Evolutionary conservation across 2,888 invertebrate genomes (phyloP), one percentile per base, ranked within the genome.

Genomic region (Psylliodes chrysocephalus): DNA sequence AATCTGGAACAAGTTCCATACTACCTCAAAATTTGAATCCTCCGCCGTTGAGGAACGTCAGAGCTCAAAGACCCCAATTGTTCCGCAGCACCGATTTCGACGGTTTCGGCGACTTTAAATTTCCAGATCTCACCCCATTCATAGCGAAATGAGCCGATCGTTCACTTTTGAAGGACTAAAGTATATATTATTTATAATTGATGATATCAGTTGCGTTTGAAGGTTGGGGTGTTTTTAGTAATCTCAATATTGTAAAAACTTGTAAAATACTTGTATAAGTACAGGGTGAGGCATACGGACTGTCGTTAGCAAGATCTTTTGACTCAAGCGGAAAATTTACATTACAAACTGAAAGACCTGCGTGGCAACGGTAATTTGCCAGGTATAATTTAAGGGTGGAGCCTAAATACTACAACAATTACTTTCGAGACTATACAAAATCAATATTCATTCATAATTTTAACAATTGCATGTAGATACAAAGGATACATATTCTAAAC

Each of bases 51-150:
- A 66, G 76, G 30, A 73, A 73, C 28, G 51, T 72, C 0, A 63
- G 77, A 25, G 66, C 74, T 0, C 64, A 66, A n/a, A 60, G 72
- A 10, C 63, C 71, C 0, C 67, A 71, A 10, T 74, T 61, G 74
- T 77, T 64, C 71, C 78, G 54, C 59, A 75, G 51, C 73, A 25
- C 60, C 71, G 60, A 18, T 69, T 68, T 60, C 30, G 81, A 88
- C 10, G 69, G 82, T 56, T 85, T 86, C 72, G 82, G 82, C 52
- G 89, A 88, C 72, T 90, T 93, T 82, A 91, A 92, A 79, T 87
- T 93, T 77, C 92, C 93, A 0, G 92, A 93, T 82, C 84, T 93
- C 54, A 87, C 91, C 66, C 90, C 89, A 10, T 91, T 90, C 79
- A 86, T 91, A 55, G 74, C 76, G 2, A 77, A 78, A 63, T 78